These are phyloP conservation scores for Podarcis raffonei DNA, from an alignment of 2,113 vertebrate genomes.

Conservation along the genomic window DNA sequence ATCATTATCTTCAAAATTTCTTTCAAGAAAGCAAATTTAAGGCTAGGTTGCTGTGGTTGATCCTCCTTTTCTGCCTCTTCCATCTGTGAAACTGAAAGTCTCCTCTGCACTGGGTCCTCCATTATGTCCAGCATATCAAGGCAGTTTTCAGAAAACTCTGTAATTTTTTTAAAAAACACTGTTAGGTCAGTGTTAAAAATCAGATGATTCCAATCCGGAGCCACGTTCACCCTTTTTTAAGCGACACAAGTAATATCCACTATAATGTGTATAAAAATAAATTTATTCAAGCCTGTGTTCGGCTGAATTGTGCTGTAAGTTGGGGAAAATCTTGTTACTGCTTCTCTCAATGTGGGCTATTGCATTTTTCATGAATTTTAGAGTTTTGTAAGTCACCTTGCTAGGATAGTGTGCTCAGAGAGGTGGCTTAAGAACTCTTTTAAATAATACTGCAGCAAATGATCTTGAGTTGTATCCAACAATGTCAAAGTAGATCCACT, in stretches of 20 bases:
- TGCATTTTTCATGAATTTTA: no score
- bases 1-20: conserved; percentile 89
- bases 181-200: conserved; percentile 24
- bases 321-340: no score
- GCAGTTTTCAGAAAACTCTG: conserved; percentile 86
- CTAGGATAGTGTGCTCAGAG: no score
- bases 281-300: no score
- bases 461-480: no score
- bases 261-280: background rate
- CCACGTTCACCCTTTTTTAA: conserved; percentile 9
- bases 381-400: no score
- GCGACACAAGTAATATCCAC: background rate
- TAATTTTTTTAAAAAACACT: conserved; percentile 47
- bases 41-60: conserved; percentile 71
- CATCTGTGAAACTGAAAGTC: conserved; percentile 70
- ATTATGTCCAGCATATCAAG: conserved; percentile 88
- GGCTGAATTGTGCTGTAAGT: no score
- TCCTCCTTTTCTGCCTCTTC: conserved; percentile 81
- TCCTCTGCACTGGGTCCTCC: conserved; percentile 80
- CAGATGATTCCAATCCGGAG: background rate
- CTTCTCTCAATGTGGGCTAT: no score
- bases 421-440: no score
- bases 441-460: background rate
- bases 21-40: conserved; percentile 88
- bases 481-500: no score